phyloP scores from a whole-genome alignment of 2,113 vertebrate genomes.

The human region DNA sequence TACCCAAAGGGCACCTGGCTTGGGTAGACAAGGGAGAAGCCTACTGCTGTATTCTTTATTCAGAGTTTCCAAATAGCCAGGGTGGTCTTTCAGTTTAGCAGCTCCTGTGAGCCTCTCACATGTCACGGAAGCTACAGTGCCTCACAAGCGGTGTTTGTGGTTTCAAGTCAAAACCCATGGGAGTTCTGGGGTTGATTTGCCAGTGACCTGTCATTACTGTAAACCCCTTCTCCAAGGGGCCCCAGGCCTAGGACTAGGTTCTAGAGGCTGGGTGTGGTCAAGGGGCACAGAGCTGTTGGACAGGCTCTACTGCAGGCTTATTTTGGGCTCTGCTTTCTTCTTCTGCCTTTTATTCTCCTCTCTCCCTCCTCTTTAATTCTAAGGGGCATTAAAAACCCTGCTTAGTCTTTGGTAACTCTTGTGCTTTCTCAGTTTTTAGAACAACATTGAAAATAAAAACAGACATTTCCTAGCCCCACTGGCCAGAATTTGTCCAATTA shows the following conservation, averaged over 20 bases:
- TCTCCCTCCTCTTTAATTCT: not conserved
- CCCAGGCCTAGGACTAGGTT: not conserved
- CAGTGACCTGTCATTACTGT: not conserved
- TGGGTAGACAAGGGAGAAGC: not conserved
- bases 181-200: slow-evolving; percentile 28
- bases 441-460: not conserved
- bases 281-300: not conserved
- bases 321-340: not conserved
- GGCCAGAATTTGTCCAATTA: not conserved
- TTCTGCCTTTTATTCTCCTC: not conserved
- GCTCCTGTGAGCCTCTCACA: not conserved
- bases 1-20: not conserved
- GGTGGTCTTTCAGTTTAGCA: fast-evolving
- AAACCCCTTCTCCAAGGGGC: not conserved
- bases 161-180: slow-evolving; percentile 47
- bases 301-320: not conserved
- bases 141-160: slow-evolving; percentile 28
- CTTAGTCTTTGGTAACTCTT: slow-evolving; percentile 11
- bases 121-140: slow-evolving; percentile 38
- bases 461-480: not conserved
- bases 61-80: slow-evolving; percentile 48
- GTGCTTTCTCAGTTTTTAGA: slow-evolving; percentile 30
- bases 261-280: no score
- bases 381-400: not conserved
- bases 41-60: not conserved